Base-by-base conservation (phyloP, 2,888 invertebrate genomes). In the Crepidodera aurea region DNA sequence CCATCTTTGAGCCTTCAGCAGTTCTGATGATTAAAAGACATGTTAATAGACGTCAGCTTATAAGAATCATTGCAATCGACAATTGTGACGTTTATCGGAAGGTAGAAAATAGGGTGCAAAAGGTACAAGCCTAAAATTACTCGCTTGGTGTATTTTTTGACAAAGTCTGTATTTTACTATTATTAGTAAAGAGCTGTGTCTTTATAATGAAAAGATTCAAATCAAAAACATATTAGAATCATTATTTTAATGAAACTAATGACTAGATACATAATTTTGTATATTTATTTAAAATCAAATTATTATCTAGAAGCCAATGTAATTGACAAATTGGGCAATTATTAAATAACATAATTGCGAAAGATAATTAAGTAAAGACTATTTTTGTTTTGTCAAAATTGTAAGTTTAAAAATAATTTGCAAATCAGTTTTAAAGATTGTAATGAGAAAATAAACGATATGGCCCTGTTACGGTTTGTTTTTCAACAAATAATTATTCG, bases 321-420 rank as follows among this genome's bases (percentile, higher is more conserved):
- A 51, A 51, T 34, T 51, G 51, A 18, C 32, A 51, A 51, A 51
- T 51, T 51, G 32, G 5, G 8, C 51, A 12, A 32, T 48, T 48
- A 13, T 10, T 10, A 12, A 51, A 51, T 34, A 32, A 32, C 8
- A n/a, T 51, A 51, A 51, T 51, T 19, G 18, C 12, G n/a, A 18
- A 1, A 32, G 19, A 18, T 34, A 18, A 32, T 34, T 51, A n/a
- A 51, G 12, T 32, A 12, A 8, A 51, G 1, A 32, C n/a, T 6
- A 10, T 7, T 32, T 32, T 32, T 32, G n/a, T n/a, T 2, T 32
- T 51, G 18, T 51, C 34, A 51, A 51, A 51, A 51, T 51, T 51
- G n/a, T 27, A 29, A 27, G 12, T 8, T 27, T 1, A 6, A 48
- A 12, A n/a, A 15, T 48, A 50, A 51, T 51, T 51, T 32, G 29